phyloP scores from a whole-genome alignment of 2,888 invertebrate species.

The Caenorhabditis virilis region DNA sequence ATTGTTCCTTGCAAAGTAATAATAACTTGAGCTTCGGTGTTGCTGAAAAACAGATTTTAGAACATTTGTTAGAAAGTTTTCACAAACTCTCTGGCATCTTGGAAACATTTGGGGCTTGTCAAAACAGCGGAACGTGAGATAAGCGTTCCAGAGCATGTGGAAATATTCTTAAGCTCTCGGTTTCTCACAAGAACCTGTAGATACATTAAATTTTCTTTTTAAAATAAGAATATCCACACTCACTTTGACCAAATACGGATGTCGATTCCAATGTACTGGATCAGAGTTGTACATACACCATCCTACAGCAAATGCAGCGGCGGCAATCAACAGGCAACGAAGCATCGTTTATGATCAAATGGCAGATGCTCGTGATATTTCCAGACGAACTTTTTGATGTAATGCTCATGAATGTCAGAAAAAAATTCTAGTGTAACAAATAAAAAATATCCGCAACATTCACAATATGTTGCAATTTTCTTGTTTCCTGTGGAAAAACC shows the following conservation, averaged over 20 bases:
- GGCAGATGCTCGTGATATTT: neutral
- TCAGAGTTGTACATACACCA: slow-evolving; percentile 20
- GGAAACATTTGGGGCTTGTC: slow-evolving; percentile 31
- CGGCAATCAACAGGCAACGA: slow-evolving; percentile 3
- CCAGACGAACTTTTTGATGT: slow-evolving; percentile 21
- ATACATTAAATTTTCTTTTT: neutral
- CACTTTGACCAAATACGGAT: slow-evolving; percentile 35
- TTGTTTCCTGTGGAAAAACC: too few species aligned
- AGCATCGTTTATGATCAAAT: slow-evolving; percentile 9
- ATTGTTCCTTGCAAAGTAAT: slow-evolving; percentile 5
- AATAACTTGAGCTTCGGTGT: slow-evolving; percentile 13
- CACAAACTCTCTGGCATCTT: neutral
- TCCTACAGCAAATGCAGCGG: neutral
- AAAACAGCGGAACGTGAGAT: slow-evolving; percentile 27
- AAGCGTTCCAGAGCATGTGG: slow-evolving; percentile 35
- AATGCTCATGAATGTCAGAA: too few species aligned
- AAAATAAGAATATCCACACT: neutral
- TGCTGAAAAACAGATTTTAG: slow-evolving; percentile 2
- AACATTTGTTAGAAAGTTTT: neutral
- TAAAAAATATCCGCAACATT: slow-evolving; percentile 4
- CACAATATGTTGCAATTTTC: slow-evolving; percentile 1
- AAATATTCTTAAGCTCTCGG: slow-evolving; percentile 5
- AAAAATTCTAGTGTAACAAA: too few species aligned
- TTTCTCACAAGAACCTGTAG: slow-evolving; percentile 27
- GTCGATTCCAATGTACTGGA: slow-evolving; percentile 18